Base-by-base conservation (phyloP, 2,113 vertebrate genomes). In the Engraulis encrasicolus region DNA sequence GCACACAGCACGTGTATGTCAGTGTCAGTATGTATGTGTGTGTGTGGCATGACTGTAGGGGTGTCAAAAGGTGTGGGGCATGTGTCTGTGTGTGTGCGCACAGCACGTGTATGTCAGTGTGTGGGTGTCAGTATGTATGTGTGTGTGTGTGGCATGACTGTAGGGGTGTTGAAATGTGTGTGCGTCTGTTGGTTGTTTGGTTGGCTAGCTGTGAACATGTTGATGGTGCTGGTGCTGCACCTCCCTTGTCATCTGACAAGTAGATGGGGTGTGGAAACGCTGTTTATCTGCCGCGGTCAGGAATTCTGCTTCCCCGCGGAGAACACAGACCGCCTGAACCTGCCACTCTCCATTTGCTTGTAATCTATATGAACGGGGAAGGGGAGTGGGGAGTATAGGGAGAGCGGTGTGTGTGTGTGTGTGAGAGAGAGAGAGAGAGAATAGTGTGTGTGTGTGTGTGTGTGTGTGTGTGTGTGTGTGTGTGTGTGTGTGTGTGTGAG, bases 261-360 rank as follows among this genome's bases (percentile, higher is more conserved):
- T 79, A 5, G 37, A 79, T 14, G n/a, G n/a, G n/a, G 66, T 36
- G 66, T 37, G 50, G 54, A 58, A 80, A 79, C 5, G 77, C 54
- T 49, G 48, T 88, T 92, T 89, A 89, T 93, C 90, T 85, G 78
- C 82, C 50, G 78, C 66, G 81, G 79, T 86, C 85, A 89, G 86
- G 50, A 45, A 66, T 88, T 54, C 34, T 20, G 9, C 79, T 79
- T 79, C 74, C 52, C 54, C 20, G 23, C 48, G n/a, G n/a, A n/a
- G n/a, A 7, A 12, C 45, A 18, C 0, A 52, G 58, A 36, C 34
- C 34, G 80, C 77, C 80, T 80, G 83, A 27, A 84, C 58, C 52
- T 78, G 84, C 80, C 78, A 82, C 79, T 86, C 81, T 78, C 37
- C 19, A 81, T 87, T 88, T 85, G 77, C 78, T 78, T 85, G 82